Percentiles rank a stretch among this genome's conserved stretches.
These are phyloP conservation scores for Catharus bicknelli DNA, from an alignment of 2,113 vertebrate species.

Conservation along the genomic window DNA sequence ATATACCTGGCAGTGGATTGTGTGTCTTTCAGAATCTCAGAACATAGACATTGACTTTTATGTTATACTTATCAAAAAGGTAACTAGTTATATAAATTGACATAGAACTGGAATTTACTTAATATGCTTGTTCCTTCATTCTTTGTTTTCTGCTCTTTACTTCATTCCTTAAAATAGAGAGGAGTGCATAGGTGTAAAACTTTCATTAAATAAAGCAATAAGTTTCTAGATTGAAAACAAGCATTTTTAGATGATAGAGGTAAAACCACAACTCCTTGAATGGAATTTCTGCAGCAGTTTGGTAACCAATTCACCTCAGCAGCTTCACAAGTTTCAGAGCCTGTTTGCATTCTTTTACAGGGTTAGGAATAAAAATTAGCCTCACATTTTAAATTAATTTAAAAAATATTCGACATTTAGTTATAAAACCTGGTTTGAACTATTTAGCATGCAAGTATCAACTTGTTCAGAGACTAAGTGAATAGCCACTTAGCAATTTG, in stretches of 20 bases:
- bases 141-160: not conserved
- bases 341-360: not conserved
- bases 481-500: not conserved
- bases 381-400: not conserved
- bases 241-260: not conserved
- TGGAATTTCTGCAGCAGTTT: not conserved
- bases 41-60: not conserved
- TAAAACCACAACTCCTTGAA: not conserved
- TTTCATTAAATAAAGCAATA: not conserved
- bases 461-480: not conserved
- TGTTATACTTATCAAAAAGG: not conserved
- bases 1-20: not conserved
- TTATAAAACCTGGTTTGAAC: not conserved
- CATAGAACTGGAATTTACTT: not conserved
- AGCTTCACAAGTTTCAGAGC: not conserved
- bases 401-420: not conserved
- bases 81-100: not conserved
- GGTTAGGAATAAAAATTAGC: not conserved
- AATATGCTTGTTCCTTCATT: not conserved
- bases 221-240: not conserved
- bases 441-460: not conserved
- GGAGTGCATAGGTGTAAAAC: not conserved
- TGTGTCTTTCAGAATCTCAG: not conserved
- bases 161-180: not conserved
- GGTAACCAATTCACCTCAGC: not conserved